A percentile compares a stretch with the other conserved stretches of the same genome.
These are phyloP conservation scores for Melipona bicolor DNA, from an alignment of 2,888 invertebrate species.

Conservation along the genomic window DNA sequence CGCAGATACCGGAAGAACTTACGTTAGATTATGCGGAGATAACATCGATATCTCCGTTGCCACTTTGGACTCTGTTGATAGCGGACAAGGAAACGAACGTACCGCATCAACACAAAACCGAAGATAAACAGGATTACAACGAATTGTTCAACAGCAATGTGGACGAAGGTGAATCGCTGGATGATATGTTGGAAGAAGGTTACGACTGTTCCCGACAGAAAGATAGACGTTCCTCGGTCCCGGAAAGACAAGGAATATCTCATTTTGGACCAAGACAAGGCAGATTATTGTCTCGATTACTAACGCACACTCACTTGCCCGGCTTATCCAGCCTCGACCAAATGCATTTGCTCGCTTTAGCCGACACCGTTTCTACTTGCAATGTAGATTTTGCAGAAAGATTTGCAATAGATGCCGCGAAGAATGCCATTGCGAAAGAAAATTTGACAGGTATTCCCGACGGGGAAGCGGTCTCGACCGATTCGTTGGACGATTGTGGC, in stretches of 20 bases:
- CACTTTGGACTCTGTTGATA: conserved; percentile 97
- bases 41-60: conserved; percentile 98
- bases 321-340: conserved; percentile 98
- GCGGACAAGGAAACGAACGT: conserved; percentile 93
- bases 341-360: conserved; percentile 99
- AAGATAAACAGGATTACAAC: conserved; percentile 91
- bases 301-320: conserved; percentile 97
- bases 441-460: conserved; percentile 86
- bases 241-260: conserved; percentile 90
- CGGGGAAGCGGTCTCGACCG: conserved; percentile 87
- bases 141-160: conserved; percentile 94
- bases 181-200: conserved; percentile 90
- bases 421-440: conserved; percentile 88
- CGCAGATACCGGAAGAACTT: conserved; percentile 93
- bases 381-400: conserved; percentile 95
- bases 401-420: conserved; percentile 89
- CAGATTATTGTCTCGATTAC: conserved; percentile 92
- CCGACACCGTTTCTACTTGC: conserved; percentile 98
- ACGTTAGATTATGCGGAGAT: conserved; percentile 97
- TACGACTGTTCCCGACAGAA: conserved; percentile 87
- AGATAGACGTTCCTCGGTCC: conserved; percentile 89
- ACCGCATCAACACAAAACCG: conserved; percentile 79
- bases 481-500: conserved; percentile 98
- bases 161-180: conserved; percentile 92
- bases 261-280: conserved; percentile 95